These are phyloP conservation scores for Gymnopithys bicolor DNA, from an alignment of 2,797 vertebrate genomes.

Conservation along the genomic window DNA sequence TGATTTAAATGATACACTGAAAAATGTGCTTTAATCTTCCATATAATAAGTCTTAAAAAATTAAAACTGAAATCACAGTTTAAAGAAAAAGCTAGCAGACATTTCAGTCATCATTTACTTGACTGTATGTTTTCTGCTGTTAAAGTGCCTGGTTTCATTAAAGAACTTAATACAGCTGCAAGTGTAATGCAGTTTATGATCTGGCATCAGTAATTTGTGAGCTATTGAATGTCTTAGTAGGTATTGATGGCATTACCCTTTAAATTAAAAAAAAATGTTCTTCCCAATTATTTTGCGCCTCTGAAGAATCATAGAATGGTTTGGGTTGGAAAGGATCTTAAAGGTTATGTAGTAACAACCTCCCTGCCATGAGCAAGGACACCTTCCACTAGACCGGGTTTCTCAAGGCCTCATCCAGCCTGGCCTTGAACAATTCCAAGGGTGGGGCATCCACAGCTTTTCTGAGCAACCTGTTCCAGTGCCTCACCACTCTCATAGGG, in stretches of 20 bases:
- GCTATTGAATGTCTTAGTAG: neutral
- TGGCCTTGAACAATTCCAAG: neutral
- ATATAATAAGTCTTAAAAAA: constrained; percentile 67
- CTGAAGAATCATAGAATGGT: neutral
- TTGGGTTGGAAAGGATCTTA: neutral
- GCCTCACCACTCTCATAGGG: neutral
- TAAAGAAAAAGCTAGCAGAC: constrained; percentile 20
- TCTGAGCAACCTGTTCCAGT: neutral
- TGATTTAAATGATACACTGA: constrained; percentile 71
- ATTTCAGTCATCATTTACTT: constrained; percentile 18
- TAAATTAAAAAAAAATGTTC: neutral
- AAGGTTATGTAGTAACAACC: neutral
- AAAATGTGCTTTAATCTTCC: constrained; percentile 67
- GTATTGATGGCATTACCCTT: neutral
- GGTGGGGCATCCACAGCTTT: rapidly evolving
- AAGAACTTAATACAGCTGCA: neutral
- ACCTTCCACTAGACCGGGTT: neutral
- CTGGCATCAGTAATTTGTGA: neutral
- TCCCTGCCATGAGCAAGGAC: neutral
- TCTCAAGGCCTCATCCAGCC: neutral
- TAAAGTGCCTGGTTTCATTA: neutral
- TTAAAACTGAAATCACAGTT: constrained; percentile 68
- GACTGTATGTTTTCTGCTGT: neutral
- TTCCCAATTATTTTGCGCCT: constrained; percentile 18
- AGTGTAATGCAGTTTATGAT: neutral